phyloP scores from a whole-genome alignment of 2,113 vertebrate genomes.

The Megaceryle maxima region DNA sequence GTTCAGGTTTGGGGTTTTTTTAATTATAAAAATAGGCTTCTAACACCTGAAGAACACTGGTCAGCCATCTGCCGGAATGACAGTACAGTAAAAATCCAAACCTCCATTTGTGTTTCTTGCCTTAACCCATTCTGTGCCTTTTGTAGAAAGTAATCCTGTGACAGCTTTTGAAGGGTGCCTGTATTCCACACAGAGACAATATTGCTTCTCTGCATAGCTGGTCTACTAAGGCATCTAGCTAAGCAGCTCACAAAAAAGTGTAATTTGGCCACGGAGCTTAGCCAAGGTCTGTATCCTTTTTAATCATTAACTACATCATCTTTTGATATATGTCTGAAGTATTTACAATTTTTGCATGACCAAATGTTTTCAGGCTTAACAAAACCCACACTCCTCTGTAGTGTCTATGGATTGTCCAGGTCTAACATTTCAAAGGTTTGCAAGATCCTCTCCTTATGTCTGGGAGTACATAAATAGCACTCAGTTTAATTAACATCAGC shows the following conservation, averaged over 20 bases:
- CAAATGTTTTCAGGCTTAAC: conserved; percentile 19
- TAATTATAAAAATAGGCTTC: not conserved
- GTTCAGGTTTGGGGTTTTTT: not conserved
- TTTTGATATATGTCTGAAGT: not conserved
- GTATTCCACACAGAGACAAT: not conserved
- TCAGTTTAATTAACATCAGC: conserved; percentile 5
- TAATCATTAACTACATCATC: not conserved
- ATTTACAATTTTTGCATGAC: conserved; percentile 10
- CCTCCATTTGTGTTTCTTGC: not conserved
- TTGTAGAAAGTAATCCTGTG: not conserved
- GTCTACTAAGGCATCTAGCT: not conserved
- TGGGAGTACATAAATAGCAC: not conserved
- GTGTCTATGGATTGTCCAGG: not conserved
- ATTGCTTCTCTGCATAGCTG: not conserved
- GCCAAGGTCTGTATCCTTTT: not conserved
- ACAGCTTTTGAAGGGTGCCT: not conserved
- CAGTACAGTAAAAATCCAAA: not conserved
- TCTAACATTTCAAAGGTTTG: conserved; percentile 30
- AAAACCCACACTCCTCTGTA: not conserved
- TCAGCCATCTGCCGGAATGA: not conserved
- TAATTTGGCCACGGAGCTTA: not conserved
- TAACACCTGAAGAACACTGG: not conserved
- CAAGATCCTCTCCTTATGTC: not conserved
- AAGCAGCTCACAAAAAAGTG: not conserved
- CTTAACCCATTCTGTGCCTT: not conserved